Conservation (phyloP, 2,888 invertebrate genomes). For the Phaedon cochleariae region DNA sequence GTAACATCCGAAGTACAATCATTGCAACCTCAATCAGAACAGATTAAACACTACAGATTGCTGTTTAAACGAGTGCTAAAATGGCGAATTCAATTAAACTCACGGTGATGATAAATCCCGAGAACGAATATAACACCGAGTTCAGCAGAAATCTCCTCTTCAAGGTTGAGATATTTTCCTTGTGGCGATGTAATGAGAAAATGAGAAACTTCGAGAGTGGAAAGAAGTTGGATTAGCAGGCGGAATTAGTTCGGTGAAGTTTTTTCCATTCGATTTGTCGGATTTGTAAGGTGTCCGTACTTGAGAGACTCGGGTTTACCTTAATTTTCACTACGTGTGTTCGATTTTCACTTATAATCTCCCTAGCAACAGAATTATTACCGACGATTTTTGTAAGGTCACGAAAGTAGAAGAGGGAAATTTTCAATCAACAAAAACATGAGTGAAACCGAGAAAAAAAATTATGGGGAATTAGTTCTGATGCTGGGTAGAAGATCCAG, state of each 20-base stretch:
- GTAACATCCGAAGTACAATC: no score
- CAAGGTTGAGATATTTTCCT: slow-evolving; percentile 9
- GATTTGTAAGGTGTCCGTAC: neutral
- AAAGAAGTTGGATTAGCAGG: neutral
- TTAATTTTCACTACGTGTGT: no score
- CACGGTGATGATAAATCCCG: neutral
- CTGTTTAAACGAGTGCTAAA: slow-evolving; percentile 15
- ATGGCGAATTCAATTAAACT: slow-evolving; percentile 11
- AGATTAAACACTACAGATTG: slow-evolving; percentile 10
- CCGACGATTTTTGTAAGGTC: no score
- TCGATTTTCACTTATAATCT: no score
- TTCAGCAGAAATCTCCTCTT: neutral
- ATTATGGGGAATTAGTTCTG: no score
- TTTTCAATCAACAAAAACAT: no score
- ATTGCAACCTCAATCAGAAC: neutral
- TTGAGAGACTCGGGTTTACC: no score
- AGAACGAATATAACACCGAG: neutral
- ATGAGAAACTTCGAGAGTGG: slow-evolving; percentile 4
- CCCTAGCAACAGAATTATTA: no score
- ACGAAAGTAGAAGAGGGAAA: no score
- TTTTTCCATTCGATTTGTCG: neutral
- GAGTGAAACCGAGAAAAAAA: no score
- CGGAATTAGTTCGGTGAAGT: neutral
- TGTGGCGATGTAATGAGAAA: slow-evolving; percentile 15
- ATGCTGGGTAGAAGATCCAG: no score